Evolutionary conservation across 2,113 vertebrate species (phyloP).

Genomic region (Caloenas nicobarica): DNA sequence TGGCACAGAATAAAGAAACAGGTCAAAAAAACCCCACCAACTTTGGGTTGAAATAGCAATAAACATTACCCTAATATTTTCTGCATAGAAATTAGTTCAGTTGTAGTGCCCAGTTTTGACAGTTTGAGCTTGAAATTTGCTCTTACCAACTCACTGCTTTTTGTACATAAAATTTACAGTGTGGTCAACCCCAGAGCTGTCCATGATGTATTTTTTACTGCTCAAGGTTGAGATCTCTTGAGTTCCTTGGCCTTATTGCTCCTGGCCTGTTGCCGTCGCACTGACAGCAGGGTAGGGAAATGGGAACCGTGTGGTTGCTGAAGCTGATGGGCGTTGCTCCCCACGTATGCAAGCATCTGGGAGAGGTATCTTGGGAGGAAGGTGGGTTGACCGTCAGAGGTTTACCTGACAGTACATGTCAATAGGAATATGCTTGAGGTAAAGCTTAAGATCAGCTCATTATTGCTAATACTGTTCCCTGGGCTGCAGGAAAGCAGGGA

Average conservation of each 20-base stretch:
- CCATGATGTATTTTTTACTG: not conserved
- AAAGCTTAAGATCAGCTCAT: not conserved
- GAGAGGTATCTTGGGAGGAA: not conserved
- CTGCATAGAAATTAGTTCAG: not conserved
- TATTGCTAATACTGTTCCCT: not conserved
- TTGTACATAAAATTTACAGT: accelerated
- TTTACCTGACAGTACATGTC: not conserved
- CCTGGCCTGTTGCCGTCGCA: not conserved
- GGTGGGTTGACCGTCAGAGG: not conserved
- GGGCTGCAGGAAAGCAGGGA: not conserved
- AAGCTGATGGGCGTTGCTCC: not conserved
- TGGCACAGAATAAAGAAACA: not conserved
- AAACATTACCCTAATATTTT: not conserved
- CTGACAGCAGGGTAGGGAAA: not conserved
- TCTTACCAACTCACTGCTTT: not conserved
- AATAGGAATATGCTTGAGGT: not conserved
- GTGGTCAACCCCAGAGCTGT: not conserved
- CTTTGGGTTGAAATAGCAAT: not conserved
- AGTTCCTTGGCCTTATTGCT: not conserved
- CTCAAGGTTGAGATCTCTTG: not conserved
- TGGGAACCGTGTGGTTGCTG: not conserved
- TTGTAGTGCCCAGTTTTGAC: not conserved
- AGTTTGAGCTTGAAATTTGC: not conserved
- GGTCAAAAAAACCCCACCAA: not conserved
- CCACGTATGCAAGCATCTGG: not conserved